A percentile compares a stretch with the other conserved stretches of the same genome.
Conservation (phyloP, 2,888 invertebrate species). For the Tenthredo scrophulariae region DNA sequence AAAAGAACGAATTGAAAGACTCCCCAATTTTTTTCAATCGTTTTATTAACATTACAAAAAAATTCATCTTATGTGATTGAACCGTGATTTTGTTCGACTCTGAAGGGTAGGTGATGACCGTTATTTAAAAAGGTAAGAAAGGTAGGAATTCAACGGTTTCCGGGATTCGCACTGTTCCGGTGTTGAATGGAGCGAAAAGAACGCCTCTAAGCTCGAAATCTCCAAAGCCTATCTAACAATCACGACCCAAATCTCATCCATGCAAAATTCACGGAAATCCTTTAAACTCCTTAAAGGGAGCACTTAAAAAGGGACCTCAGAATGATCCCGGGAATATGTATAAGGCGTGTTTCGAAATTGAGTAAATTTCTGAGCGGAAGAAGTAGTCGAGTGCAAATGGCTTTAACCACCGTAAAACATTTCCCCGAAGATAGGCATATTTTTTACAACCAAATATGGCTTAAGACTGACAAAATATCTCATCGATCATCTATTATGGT, state of each 20-base stretch:
- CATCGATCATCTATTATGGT: conserved; percentile 3
- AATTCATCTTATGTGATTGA: neutral
- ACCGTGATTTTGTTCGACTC: neutral
- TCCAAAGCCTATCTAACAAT: neutral
- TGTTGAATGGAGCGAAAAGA: neutral
- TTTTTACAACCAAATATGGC: neutral
- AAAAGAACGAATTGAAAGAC: neutral
- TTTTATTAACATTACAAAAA: neutral
- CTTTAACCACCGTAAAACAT: neutral
- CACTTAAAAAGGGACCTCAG: neutral
- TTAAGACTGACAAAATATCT: neutral
- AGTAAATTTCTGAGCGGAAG: neutral
- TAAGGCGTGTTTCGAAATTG: neutral
- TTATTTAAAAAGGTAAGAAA: neutral
- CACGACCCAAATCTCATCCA: neutral
- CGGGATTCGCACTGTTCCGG: neutral
- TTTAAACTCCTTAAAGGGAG: neutral
- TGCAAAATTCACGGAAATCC: neutral
- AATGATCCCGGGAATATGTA: neutral
- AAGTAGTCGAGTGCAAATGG: neutral
- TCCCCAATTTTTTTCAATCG: neutral
- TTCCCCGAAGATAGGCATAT: neutral
- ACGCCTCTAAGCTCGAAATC: neutral
- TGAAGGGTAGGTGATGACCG: neutral
- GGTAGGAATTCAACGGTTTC: neutral